Base-by-base conservation (phyloP, 37 sponge, comb jelly and placozoan genomes). In the Theonella swinhoei region DNA sequence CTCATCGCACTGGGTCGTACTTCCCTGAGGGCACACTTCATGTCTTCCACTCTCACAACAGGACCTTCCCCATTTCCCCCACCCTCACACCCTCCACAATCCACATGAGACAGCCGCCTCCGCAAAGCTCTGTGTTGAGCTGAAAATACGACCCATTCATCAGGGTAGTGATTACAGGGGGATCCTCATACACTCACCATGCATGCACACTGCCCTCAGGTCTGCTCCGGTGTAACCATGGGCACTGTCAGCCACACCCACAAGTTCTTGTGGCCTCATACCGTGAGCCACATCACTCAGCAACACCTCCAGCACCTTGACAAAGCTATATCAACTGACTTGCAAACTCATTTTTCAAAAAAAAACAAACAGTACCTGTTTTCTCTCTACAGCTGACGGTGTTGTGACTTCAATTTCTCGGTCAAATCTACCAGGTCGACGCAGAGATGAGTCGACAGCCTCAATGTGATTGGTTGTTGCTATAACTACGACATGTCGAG, bases 151-250 rank as follows among this genome's bases (percentile, higher is more conserved):
- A 41, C 9, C 2, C 23, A 70, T 1, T 29, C 37, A 74, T 60
- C 62, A 76, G n/a, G n/a, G n/a, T n/a, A n/a, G n/a, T n/a, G n/a
- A n/a, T n/a, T n/a, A n/a, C n/a, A n/a, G n/a, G n/a, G n/a, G n/a
- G n/a, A n/a, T n/a, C n/a, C n/a, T n/a, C n/a, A n/a, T n/a, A n/a
- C n/a, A n/a, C 34, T 30, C 74, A 89, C 94, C 98, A 82, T 96
- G 85, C 62, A 78, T 79, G 33, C 93, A 94, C 2, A 96, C 78
- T 61, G 87, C 81, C 23, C 42, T 70, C 68, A 98, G 80, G 73
- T 98, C 98, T 31, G 90, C 94, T 70, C 96, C 96, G 4, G 95
- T 96, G 70, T 94, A 83, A 5, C 98, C 98, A 78, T 98, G 94
- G 1, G 98, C 91, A 26, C 58, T 42, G 39, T 88, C 88, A 29